Evolutionary conservation across 2,113 vertebrate genomes (phyloP), one percentile per base, ranked within the genome.

Genomic region (Heteronetta atricapilla): DNA sequence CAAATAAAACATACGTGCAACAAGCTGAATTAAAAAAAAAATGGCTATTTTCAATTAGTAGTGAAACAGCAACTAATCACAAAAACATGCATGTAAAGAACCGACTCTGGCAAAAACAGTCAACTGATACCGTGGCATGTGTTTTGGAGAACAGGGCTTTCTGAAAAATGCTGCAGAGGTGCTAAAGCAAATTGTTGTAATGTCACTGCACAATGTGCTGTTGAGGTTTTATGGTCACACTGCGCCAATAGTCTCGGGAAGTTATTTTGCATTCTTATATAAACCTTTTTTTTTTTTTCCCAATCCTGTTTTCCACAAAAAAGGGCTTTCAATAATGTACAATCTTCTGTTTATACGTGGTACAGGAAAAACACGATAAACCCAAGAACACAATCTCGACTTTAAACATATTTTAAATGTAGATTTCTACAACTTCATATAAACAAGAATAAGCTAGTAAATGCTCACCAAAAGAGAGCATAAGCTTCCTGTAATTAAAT

Each of bases 401-500:
- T 94, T 94, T 92, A 96, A 97, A 95, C 63, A 36, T 96, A 89
- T 91, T 96, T 97, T 93, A 88, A 95, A 96, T 82, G 44, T 40
- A 34, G 82, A 88, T 95, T 93, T 94, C 97, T 95, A 91, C 92
- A 82, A 68, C 85, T 94, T 70, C 73, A 36, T 55, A 62, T 95
- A 94, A 97, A 97, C 89, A 96, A 90, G 96, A 95, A 85, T 73
- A 91, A 85, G 95, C 95, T 94, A 83, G 96, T 96, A 96, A 97
- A 95, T 19, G 6, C 90, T 82, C 81, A 72, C 88, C 70, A 83
- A 89, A 88, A 92, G 93, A 82, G 33, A 94, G 60, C 56, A 56
- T 29, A 94, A 93, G 96, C 88, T 97, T 98, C 97, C 97, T 98
- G 98, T 94, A 97, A 97, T 98, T 97, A 97, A 97, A 96, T 5